Evolutionary conservation across 2,797 vertebrate species (phyloP).

Genomic region (Leptodactylus fallax): DNA sequence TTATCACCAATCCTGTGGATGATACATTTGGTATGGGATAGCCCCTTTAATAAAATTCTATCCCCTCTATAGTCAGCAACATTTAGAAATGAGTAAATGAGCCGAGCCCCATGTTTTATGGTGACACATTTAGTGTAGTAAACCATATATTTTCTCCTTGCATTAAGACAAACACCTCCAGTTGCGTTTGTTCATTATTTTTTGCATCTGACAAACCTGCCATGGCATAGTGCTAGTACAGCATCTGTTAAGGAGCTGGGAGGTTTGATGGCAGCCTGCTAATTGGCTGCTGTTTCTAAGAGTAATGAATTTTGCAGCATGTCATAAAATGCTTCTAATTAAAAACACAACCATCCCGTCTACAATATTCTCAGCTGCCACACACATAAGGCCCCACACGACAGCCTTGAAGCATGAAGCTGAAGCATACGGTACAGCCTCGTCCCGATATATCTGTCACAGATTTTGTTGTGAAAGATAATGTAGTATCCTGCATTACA

Average conservation of each 20-base stretch:
- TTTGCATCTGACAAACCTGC: conserved; percentile 31
- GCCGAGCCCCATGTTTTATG: background rate
- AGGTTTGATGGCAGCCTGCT: conserved; percentile 52
- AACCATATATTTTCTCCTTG: background rate
- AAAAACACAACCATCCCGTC: conserved; percentile 29
- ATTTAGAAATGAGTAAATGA: background rate
- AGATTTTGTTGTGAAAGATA: background rate
- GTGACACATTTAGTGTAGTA: background rate
- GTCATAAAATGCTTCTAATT: conserved; percentile 54
- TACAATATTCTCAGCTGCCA: background rate
- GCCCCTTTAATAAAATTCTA: background rate
- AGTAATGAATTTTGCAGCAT: conserved; percentile 54
- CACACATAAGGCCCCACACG: background rate
- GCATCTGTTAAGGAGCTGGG: conserved; percentile 44
- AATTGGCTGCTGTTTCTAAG: conserved; percentile 58
- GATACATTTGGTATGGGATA: background rate
- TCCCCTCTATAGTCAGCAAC: background rate
- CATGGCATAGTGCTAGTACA: conserved; percentile 32
- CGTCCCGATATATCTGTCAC: background rate
- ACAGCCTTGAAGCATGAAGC: conserved; percentile 14
- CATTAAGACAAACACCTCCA: conserved; percentile 31
- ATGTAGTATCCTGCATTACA: background rate
- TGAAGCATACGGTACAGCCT: background rate
- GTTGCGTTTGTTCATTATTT: background rate
- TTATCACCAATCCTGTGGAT: too few species aligned